These are phyloP conservation scores for Haliclystus octoradiatus DNA, from an alignment of 30 jellyfish, hydroid and myxozoan species.

Conservation along the genomic window DNA sequence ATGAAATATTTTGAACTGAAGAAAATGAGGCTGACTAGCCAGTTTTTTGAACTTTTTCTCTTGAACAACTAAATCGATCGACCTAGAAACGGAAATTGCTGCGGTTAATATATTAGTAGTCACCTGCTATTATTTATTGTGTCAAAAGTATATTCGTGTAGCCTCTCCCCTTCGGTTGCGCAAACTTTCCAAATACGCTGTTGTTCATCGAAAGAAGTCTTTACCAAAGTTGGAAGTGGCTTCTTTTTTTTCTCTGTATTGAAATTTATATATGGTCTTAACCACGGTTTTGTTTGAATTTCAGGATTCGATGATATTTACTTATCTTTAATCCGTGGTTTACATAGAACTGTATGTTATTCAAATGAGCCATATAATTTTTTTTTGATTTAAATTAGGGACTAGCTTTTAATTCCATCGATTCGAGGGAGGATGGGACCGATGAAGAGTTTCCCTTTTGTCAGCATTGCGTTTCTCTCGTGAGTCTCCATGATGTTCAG, in stretches of 20 bases:
- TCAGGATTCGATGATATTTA: conserved; percentile 44
- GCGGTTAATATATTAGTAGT: no score
- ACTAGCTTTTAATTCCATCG: conserved; percentile 28
- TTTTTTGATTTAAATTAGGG: conserved; percentile 32
- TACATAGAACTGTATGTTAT: conserved; percentile 18
- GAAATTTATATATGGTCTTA: conserved; percentile 29
- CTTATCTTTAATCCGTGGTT: conserved; percentile 15
- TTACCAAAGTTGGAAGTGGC: conserved; percentile 36
- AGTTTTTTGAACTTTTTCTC: no score
- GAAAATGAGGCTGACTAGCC: no score
- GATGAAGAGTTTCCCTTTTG: conserved; percentile 10
- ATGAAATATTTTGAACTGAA: no score
- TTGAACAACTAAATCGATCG: no score
- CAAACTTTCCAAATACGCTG: conserved; percentile 37
- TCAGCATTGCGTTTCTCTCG: no score
- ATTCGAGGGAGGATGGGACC: no score
- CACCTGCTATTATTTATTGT: no score
- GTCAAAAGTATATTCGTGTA: no score
- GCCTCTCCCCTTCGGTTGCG: no score
- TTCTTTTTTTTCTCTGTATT: conserved; percentile 15
- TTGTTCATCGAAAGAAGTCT: conserved; percentile 50
- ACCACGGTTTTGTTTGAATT: conserved; percentile 39
- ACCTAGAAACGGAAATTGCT: no score
- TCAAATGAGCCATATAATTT: conserved; percentile 35
- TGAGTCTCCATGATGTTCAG: no score